Conservation (phyloP, 2,888 invertebrate genomes). For the Mythimna impura region DNA sequence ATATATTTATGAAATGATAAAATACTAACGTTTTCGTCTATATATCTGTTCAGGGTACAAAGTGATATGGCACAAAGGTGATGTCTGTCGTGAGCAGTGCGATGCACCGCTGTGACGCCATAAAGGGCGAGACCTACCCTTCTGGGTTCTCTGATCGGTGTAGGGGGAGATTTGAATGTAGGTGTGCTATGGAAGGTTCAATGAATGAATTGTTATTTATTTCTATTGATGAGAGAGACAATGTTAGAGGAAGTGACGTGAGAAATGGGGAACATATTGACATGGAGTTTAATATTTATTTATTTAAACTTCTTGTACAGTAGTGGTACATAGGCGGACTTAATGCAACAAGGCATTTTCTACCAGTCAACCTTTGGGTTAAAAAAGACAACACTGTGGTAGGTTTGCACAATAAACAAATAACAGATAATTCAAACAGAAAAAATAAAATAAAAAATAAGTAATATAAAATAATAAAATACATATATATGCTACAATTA, state of each 20-base stretch:
- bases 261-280: neutral
- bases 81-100: constrained; percentile 52
- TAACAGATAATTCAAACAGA: too few species aligned
- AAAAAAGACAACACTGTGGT: too few species aligned
- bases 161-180: neutral
- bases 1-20: too few species aligned
- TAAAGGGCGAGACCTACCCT: constrained; percentile 41
- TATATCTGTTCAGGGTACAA: neutral
- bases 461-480: too few species aligned
- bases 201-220: constrained; percentile 4
- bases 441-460: too few species aligned
- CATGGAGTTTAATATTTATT: neutral
- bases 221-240: neutral
- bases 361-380: too few species aligned
- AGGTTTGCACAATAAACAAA: too few species aligned
- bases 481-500: too few species aligned
- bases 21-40: neutral
- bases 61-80: constrained; percentile 28
- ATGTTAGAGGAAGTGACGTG: neutral
- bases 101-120: constrained; percentile 47
- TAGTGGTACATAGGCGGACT: too few species aligned
- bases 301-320: too few species aligned
- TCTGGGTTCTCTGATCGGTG: constrained; percentile 44
- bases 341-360: too few species aligned
- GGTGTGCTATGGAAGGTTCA: neutral